Conservation (phyloP, 2,797 vertebrate genomes). For the Chelon auratus region DNA sequence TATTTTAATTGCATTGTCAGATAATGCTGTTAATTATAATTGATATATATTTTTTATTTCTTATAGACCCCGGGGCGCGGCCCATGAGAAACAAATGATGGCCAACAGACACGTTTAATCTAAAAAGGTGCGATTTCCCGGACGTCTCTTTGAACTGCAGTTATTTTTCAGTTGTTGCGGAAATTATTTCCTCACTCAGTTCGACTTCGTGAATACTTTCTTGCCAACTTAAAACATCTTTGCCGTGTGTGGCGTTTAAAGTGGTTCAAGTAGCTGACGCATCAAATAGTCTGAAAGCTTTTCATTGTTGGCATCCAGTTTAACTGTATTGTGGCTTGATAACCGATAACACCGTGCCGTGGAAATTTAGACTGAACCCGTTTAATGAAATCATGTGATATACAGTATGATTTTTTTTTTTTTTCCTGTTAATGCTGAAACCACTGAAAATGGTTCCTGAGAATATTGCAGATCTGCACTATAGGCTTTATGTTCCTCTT, state of each 20-base stretch:
- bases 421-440: not conserved
- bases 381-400: not conserved
- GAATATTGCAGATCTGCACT: slow-evolving; percentile 7
- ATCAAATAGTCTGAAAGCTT: not conserved
- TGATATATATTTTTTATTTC: slow-evolving; percentile 8
- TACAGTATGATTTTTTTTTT: too few relatives aligned
- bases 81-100: slow-evolving; percentile 53
- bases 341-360: not conserved
- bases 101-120: slow-evolving; percentile 32
- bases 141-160: not conserved
- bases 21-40: not conserved
- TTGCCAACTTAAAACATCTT: not conserved
- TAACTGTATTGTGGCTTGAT: not conserved
- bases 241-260: not conserved
- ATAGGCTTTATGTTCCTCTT: not conserved
- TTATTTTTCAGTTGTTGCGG: not conserved
- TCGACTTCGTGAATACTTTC: not conserved
- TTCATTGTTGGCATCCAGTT: not conserved
- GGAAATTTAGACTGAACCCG: not conserved
- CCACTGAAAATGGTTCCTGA: not conserved
- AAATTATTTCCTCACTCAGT: not conserved
- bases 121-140: not conserved
- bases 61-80: slow-evolving; percentile 39
- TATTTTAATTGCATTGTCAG: not conserved
- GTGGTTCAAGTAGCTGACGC: not conserved